These are phyloP conservation scores for Stichodactyla helianthus DNA, from an alignment of 64 coral and sea anemone species.

Conservation along the genomic window DNA sequence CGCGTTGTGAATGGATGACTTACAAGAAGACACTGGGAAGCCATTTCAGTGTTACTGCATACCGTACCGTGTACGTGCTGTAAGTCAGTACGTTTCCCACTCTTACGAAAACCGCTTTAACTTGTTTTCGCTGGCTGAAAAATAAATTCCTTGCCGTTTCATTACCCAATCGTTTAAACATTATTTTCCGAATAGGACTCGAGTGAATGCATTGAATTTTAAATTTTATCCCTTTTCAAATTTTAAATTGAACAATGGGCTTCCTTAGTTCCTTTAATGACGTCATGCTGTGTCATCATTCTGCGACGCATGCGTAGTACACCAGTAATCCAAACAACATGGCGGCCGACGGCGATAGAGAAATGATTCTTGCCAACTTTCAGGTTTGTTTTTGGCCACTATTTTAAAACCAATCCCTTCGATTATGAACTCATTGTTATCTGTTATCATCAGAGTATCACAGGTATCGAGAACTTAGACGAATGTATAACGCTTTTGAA, in stretches of 20 bases:
- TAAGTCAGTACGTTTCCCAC: no score
- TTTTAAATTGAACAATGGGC: background rate
- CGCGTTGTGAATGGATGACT: no score
- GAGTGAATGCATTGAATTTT: no score
- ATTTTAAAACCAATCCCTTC: background rate
- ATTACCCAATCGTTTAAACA: no score
- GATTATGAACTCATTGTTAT: background rate
- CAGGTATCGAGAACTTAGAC: conserved; percentile 92
- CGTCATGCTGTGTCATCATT: conserved; percentile 43
- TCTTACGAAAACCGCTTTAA: no score
- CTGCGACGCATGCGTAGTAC: conserved; percentile 45
- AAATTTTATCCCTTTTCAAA: no score
- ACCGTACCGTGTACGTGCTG: no score
- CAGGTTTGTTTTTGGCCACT: conserved; percentile 45
- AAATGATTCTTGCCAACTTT: conserved; percentile 99
- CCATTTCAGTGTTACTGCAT: no score
- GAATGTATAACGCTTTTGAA: conserved; percentile 95
- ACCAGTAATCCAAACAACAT: conserved; percentile 67
- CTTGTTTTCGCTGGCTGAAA: no score
- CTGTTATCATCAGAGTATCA: conserved; percentile 70
- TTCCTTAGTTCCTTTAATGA: background rate
- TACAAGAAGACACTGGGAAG: no score
- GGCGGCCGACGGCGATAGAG: conserved; percentile 90
- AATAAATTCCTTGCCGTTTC: no score
- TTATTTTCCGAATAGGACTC: no score